Base-by-base conservation (phyloP, 2,113 vertebrate genomes). In the Heliornis fulica region DNA sequence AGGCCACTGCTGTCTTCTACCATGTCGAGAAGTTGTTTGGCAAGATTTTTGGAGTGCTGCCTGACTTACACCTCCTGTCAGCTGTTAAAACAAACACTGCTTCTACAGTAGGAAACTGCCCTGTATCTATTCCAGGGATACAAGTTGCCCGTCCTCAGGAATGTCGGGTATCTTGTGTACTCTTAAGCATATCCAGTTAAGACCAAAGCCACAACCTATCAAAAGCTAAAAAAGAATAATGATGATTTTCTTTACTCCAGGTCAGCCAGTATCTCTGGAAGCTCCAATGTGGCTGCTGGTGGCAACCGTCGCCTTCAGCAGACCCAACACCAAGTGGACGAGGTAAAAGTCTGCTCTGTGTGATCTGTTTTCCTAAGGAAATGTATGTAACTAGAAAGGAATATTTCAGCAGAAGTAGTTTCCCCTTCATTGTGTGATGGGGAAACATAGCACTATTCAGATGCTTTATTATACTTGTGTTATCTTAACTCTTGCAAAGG, bases 271-370 rank as follows among this genome's bases (percentile, higher is more conserved):
- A 25, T 68, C 13, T 59, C 97, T 25, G 85, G 94, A 31, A 91
- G 87, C 20, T 78, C 98, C 3, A 94, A 97, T 19, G 65, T 83
- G 87, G 97, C 97, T 54, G 26, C 95, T 15, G 95, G 98, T 70
- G 83, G 96, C 26, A 98, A 87, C 46, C 97, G 97, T 48, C 97
- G 97, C 56, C 98, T 98, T 46, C 98, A 98, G 94, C 98, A 98
- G 95, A 98, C 98, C 9, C 98, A 98, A 0, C 96, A 98, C 66
- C 98, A 98, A 98, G 98, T 98, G 11, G 97, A 98, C 86, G 98
- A 98, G 98, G 98, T 98, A 97, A 75, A 90, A 45, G 29, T 59
- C 63, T 63, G 23, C 8, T 65, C 18, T 51, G 14, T 38, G 43
- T 71, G 38, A 10, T 22, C 1, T 2, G 59, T 45, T 66, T 64